These are phyloP conservation scores for Ibidorhyncha struthersii DNA, from an alignment of 2,113 vertebrate genomes.

Conservation along the genomic window DNA sequence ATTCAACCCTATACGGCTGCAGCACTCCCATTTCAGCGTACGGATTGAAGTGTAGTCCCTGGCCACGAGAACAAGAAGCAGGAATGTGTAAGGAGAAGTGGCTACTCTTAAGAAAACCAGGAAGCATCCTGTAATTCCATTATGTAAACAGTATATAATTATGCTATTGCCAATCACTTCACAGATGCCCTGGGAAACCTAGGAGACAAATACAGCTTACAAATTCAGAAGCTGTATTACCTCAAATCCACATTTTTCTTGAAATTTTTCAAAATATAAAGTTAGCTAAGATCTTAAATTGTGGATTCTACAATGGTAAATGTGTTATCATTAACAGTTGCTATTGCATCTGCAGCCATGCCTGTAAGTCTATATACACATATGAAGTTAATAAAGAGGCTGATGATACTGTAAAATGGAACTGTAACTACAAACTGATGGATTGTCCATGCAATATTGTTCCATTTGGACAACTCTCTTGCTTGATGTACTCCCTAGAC, in stretches of 20 bases:
- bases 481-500: background rate
- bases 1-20: background rate
- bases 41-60: rapidly evolving
- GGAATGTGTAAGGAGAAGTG: background rate
- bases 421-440: background rate
- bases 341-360: background rate
- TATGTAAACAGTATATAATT: background rate
- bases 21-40: background rate
- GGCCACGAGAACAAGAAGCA: background rate
- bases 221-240: background rate
- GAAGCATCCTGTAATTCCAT: background rate
- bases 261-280: background rate
- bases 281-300: background rate
- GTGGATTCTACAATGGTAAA: background rate
- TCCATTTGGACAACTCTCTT: background rate
- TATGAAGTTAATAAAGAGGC: background rate
- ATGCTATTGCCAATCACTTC: background rate
- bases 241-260: background rate
- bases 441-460: background rate
- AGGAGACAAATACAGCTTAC: background rate
- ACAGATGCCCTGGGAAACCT: background rate
- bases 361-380: background rate
- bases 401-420: background rate
- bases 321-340: background rate
- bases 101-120: background rate